Evolutionary conservation across 2,113 vertebrate species (phyloP).

Genomic region (Caranx melampygus): DNA sequence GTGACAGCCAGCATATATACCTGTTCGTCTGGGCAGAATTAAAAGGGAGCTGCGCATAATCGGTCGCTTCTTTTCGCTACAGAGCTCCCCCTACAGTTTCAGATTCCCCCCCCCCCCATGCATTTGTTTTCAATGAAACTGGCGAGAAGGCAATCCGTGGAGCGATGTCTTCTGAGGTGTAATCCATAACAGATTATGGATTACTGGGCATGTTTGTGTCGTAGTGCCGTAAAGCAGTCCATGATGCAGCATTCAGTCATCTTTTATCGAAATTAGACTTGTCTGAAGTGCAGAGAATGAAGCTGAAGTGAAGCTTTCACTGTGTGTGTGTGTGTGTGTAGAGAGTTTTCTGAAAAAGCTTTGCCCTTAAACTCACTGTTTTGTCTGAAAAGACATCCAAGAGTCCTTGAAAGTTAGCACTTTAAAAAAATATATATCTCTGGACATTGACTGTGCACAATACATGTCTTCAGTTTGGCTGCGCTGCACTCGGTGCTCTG

Average conservation of each 20-base stretch:
- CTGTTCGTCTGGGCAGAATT: background rate
- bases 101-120: no score
- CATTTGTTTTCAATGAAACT: no score
- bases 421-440: background rate
- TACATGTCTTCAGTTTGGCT: background rate
- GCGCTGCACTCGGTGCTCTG: background rate
- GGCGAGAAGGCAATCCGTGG: no score
- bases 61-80: no score
- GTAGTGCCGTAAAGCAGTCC: no score
- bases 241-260: background rate
- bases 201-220: no score
- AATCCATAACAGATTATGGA: no score
- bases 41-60: no score
- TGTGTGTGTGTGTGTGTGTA: background rate
- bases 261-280: background rate
- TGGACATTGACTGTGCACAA: background rate
- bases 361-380: no score
- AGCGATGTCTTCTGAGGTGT: no score
- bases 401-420: background rate
- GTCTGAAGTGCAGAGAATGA: background rate
- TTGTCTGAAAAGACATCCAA: background rate
- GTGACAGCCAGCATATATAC: no score
- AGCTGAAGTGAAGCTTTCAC: background rate
- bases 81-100: no score
- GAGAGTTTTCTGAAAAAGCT: background rate